Conservation (phyloP, 2,888 invertebrate genomes). For the Leptopilina drosophilae region DNA sequence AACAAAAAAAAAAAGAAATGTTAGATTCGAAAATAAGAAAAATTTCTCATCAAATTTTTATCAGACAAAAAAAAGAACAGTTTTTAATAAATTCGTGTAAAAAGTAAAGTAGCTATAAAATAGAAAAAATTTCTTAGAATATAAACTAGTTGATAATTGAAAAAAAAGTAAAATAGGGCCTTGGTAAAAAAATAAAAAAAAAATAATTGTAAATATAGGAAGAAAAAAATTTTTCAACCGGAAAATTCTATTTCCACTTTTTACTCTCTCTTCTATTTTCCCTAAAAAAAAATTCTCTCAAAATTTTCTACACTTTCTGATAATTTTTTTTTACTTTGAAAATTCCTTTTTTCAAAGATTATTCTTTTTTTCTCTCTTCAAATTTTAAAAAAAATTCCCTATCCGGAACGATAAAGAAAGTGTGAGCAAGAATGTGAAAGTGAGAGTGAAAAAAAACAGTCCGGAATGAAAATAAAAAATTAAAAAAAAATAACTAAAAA, state of each 20-base stretch:
- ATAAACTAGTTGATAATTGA: conserved; percentile 47
- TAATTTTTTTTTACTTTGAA: no score
- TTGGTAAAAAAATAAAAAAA: not conserved
- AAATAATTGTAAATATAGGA: conserved; percentile 17
- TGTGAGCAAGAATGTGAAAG: conserved; percentile 42
- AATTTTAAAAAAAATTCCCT: not conserved
- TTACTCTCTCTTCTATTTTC: not conserved
- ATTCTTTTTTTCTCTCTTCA: not conserved
- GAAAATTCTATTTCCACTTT: not conserved
- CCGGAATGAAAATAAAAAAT: conserved; percentile 38
- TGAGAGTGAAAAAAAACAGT: conserved; percentile 43
- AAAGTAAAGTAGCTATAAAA: not conserved
- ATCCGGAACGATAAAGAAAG: conserved; percentile 14
- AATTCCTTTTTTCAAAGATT: no score
- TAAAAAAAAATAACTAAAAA: conserved; percentile 22
- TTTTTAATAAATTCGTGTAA: not conserved
- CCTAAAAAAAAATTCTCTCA: not conserved
- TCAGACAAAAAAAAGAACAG: not conserved
- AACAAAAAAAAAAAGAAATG: no score
- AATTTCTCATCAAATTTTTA: not conserved
- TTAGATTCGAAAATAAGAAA: conserved; percentile 2
- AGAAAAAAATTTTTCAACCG: not conserved
- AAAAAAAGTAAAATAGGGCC: conserved; percentile 37
- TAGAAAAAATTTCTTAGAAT: conserved; percentile 42
- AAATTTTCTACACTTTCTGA: no score